These are phyloP conservation scores for Saturnia japonica DNA, from an alignment of 2,888 invertebrate species.

Conservation along the genomic window DNA sequence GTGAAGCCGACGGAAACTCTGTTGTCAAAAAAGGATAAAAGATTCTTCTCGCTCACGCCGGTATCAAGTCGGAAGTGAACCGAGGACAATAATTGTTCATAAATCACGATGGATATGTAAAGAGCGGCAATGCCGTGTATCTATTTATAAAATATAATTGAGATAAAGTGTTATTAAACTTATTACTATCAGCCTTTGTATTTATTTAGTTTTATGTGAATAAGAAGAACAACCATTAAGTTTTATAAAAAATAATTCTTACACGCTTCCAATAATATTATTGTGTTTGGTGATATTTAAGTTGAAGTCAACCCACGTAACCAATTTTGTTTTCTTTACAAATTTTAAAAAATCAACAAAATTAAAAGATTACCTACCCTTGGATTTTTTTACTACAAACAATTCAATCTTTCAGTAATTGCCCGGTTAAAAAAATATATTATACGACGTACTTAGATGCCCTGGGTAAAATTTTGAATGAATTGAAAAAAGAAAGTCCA, in stretches of 20 bases:
- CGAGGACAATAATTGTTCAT: too few species aligned
- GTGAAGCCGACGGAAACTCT: too few species aligned
- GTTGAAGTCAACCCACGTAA: not conserved
- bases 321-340: not conserved
- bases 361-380: too few species aligned
- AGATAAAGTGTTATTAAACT: not conserved
- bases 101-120: too few species aligned
- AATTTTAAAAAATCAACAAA: not conserved
- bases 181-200: slow-evolving; percentile 8
- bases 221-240: not conserved
- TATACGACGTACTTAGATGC: too few species aligned
- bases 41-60: too few species aligned
- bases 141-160: too few species aligned
- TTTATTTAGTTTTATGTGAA: not conserved
- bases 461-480: too few species aligned
- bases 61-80: too few species aligned
- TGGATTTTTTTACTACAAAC: not conserved
- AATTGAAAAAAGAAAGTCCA: too few species aligned
- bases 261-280: not conserved
- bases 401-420: not conserved
- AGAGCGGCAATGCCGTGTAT: too few species aligned
- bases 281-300: not conserved
- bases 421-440: not conserved
- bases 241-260: not conserved
- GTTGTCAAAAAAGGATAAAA: too few species aligned